Evolutionary conservation across 2,888 invertebrate genomes (phyloP), one percentile per base, ranked within the genome.

Genomic region (Hydrotaea diabolus): DNA sequence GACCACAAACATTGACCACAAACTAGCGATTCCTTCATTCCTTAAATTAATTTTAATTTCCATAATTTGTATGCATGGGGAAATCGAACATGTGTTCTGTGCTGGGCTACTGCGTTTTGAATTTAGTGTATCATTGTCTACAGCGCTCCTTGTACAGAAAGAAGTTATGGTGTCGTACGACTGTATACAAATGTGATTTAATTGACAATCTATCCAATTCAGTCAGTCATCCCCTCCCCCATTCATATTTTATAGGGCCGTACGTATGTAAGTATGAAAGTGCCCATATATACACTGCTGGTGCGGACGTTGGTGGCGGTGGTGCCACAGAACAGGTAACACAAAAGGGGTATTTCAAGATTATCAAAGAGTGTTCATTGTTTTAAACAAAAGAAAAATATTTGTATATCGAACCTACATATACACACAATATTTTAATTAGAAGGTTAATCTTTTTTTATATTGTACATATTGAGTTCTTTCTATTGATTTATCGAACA

Each of bases 11-110:
- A 4, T 31, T 31, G 7, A 59, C 55, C 59, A 80, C 53, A 57
- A 80, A 73, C 49, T 73, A 72, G 49, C 26, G 26, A 15, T 59
- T 11, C 26, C 23, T 23, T 15, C 26, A 9, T 59, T 49, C 31
- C 36, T 49, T 55, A 55, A 69, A 4, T 31, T 57, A 62, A 31
- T 31, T 77, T 83, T 73, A 57, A 66, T 72, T 66, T 59, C 80
- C 57, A 77, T 77, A 72, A 26, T 75, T 81, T 81, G 57, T 81
- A 84, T 75, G 64, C 75, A 78, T 55, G 72, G 78, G 75, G 84
- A 84, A 76, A 64, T 64, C 55, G 13, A 75, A 80, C 77, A 84
- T 77, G 71, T 82, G 77, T 82, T 78, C 39, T 71, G 26, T 39
- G 69, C 73, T 43, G 79, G 43, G 13, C 62, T 36, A 66, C 21